Base-by-base conservation (phyloP, 1,140 invertebrate species). In the Rhopalosiphum padi region DNA sequence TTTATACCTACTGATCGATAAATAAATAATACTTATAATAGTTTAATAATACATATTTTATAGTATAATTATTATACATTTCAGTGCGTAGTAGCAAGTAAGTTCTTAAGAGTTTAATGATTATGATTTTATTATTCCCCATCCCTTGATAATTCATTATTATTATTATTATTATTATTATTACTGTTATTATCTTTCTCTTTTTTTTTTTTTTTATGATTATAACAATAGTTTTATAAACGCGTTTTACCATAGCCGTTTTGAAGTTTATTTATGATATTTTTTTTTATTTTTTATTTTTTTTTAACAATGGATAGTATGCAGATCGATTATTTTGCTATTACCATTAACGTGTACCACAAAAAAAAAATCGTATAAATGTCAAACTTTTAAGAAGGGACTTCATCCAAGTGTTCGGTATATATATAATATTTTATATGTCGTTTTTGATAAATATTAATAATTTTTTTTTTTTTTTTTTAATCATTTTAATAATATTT, bases 151-250 rank as follows among this genome's bases (percentile, higher is more conserved):
- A 77, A 77, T 77, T 77, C n/a, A n/a, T 77, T n/a, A 77, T 68
- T 68, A 68, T 60, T 60, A 30, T 68, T 68, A 68, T 68, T 68
- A n/a, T 68, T n/a, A n/a, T n/a, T n/a, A n/a, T 68, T 68, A 68
- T n/a, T 5, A 30, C 55, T 60, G 25, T 60, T 60, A 60, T 60
- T 60, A 60, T 60, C 55, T 68, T 68, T 68, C 30, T 68, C 30
- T 11, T 37, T 37, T 37, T 37, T n/a, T 9, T 60, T 46, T 60
- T 30, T 60, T 60, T 68, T n/a, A 68, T 68, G 30, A 68, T 68
- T 68, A n/a, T 68, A 68, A n/a, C 60, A 68, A 68, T 68, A 30
- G 30, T 68, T 68, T n/a, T n/a, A 68, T 68, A 68, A 68, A 68
- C 4, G 30, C 5, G n/a, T 68, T 68, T 68, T 68, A 68, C 30